These are phyloP conservation scores for Scaptomyza montana DNA, from an alignment of 1,140 invertebrate species.

Conservation along the genomic window DNA sequence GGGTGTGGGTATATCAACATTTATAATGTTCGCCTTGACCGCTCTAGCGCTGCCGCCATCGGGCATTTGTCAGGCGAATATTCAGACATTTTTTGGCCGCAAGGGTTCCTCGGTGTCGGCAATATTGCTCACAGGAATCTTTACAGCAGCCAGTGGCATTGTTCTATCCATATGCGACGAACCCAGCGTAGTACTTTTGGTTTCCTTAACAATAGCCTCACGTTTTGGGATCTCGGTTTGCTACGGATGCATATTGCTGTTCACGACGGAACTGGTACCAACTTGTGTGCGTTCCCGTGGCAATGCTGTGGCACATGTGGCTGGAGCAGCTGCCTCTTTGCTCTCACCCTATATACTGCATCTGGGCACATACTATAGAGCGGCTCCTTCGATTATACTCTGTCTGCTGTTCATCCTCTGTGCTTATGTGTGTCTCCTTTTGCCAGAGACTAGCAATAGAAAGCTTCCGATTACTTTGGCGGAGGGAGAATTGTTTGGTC, in stretches of 20 bases:
- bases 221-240: conserved; percentile 86
- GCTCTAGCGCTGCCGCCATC: conserved; percentile 85
- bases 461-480: conserved; percentile 85
- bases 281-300: conserved; percentile 86
- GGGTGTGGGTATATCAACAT: conserved; percentile 85
- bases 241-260: conserved; percentile 86
- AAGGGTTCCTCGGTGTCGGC: conserved; percentile 85
- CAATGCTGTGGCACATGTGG: conserved; percentile 85
- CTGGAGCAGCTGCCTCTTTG: conserved; percentile 84
- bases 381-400: conserved; percentile 85
- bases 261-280: conserved; percentile 87
- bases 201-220: conserved; percentile 83
- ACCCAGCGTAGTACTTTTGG: conserved; percentile 45
- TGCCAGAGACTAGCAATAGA: conserved; percentile 86
- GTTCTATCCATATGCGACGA: conserved; percentile 42
- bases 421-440: conserved; percentile 84
- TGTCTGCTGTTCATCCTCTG: conserved; percentile 85
- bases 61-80: conserved; percentile 84
- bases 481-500: conserved; percentile 86
- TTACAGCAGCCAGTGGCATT: conserved; percentile 57
- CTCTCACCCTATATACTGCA: conserved; percentile 75
- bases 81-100: conserved; percentile 85
- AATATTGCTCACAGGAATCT: conserved; percentile 67
- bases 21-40: conserved; percentile 85
- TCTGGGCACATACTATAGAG: conserved; percentile 83